A percentile compares a stretch with the other conserved stretches of the same genome.
These are phyloP conservation scores for Rhinophrynus dorsalis DNA, from an alignment of 2,797 vertebrate species.

Conservation along the genomic window DNA sequence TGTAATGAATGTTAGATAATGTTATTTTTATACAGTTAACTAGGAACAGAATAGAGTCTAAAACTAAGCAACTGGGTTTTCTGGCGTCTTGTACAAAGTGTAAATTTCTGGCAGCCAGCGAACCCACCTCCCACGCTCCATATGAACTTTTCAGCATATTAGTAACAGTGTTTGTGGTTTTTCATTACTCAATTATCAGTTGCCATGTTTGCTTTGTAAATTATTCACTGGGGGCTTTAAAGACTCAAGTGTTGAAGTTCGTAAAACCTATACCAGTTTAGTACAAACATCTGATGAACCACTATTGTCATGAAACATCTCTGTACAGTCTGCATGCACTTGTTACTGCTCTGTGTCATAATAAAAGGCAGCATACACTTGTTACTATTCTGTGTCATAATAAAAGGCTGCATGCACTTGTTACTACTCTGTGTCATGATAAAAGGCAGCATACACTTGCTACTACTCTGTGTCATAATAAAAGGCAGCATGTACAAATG, in stretches of 20 bases:
- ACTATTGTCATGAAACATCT: background rate
- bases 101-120: conserved; percentile 24
- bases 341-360: background rate
- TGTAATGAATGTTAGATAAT: no score
- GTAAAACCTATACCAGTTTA: background rate
- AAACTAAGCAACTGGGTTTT: background rate
- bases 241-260: background rate
- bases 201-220: conserved; percentile 6
- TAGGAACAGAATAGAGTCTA: background rate
- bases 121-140: conserved; percentile 35
- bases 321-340: background rate
- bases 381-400: no score
- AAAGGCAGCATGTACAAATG: background rate
- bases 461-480: no score
- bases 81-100: conserved; percentile 1
- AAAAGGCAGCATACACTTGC: no score
- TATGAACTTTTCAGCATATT: conserved; percentile 39
- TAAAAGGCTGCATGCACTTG: background rate
- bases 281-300: background rate
- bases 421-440: background rate
- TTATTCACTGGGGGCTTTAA: background rate
- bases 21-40: background rate
- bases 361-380: no score
- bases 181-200: background rate
- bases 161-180: conserved; percentile 26